phyloP scores from a whole-genome alignment of 2,113 vertebrate genomes.

The Hippoglossus stenolepis region DNA sequence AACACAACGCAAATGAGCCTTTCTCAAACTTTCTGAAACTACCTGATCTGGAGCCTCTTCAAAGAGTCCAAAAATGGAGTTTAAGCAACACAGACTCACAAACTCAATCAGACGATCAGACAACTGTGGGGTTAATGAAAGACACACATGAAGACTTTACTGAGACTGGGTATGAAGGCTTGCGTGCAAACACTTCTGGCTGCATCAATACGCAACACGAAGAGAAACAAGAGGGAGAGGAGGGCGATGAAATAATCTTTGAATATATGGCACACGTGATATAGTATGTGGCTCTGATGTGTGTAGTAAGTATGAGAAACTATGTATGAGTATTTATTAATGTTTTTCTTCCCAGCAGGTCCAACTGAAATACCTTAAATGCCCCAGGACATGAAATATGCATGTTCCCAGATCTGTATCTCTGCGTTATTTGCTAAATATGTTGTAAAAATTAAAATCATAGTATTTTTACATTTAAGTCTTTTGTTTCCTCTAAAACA shows the following conservation, averaged over 20 bases:
- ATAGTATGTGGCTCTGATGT: background rate
- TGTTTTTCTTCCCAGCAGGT: too few species aligned
- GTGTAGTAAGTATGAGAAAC: too few species aligned
- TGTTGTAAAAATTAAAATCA: too few species aligned
- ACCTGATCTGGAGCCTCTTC: constrained; percentile 2
- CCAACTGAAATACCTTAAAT: too few species aligned
- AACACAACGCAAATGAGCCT: background rate
- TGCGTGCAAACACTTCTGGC: background rate
- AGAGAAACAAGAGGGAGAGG: constrained; percentile 26
- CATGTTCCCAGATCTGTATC: too few species aligned
- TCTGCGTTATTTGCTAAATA: too few species aligned
- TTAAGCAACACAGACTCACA: constrained; percentile 4
- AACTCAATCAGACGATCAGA: background rate
- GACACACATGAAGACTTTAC: background rate
- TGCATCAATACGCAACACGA: background rate
- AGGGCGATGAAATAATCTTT: constrained; percentile 39
- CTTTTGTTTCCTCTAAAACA: background rate
- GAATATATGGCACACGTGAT: constrained; percentile 56
- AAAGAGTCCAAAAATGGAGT: background rate
- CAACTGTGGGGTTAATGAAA: background rate
- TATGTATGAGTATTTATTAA: too few species aligned
- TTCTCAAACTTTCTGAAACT: background rate
- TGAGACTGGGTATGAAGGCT: background rate
- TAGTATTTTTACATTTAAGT: background rate
- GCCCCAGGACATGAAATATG: too few species aligned